A percentile compares a stretch with the other conserved stretches of the same genome.
Conservation (phyloP, 2,888 invertebrate genomes). For the Hesperia comma region DNA sequence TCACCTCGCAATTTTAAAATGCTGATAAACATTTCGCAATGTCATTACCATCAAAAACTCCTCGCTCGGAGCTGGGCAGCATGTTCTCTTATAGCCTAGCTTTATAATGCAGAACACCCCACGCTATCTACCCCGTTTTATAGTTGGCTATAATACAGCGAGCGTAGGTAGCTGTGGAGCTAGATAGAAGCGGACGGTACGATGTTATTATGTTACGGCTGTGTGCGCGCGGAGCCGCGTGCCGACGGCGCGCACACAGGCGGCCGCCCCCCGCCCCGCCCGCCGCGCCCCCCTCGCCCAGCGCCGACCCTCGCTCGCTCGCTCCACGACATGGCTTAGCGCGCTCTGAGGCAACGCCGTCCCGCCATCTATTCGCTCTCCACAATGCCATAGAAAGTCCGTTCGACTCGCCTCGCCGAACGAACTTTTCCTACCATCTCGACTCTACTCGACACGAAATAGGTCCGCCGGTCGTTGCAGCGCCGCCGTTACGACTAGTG, state of each 20-base stretch:
- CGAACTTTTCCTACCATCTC: slow-evolving; percentile 79
- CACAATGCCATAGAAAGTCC: slow-evolving; percentile 84
- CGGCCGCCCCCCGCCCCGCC: slow-evolving; percentile 46
- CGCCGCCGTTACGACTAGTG: slow-evolving; percentile 44
- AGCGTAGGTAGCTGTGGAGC: slow-evolving; percentile 73
- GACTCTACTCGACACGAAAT: slow-evolving; percentile 48
- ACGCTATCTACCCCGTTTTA: slow-evolving; percentile 71
- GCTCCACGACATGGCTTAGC: slow-evolving; percentile 69
- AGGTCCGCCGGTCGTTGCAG: slow-evolving; percentile 38
- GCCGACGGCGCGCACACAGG: slow-evolving; percentile 45
- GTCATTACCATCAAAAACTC: slow-evolving; percentile 22
- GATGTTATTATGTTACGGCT: slow-evolving; percentile 65
- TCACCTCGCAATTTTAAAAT: slow-evolving; percentile 10
- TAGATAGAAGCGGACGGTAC: slow-evolving; percentile 72
- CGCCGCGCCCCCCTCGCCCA: slow-evolving; percentile 49
- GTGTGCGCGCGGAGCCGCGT: slow-evolving; percentile 62
- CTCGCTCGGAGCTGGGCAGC: slow-evolving; percentile 20
- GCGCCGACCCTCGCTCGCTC: slow-evolving; percentile 58
- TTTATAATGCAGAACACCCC: slow-evolving; percentile 67
- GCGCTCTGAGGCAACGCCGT: slow-evolving; percentile 79
- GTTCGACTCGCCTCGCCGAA: slow-evolving; percentile 76
- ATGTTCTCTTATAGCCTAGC: slow-evolving; percentile 48
- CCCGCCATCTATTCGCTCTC: slow-evolving; percentile 79
- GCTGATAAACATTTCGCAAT: slow-evolving; percentile 5
- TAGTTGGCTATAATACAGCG: slow-evolving; percentile 66